These are phyloP conservation scores for Micromussa lordhowensis DNA, from an alignment of 92 coral and sea anemone genomes.

Conservation along the genomic window DNA sequence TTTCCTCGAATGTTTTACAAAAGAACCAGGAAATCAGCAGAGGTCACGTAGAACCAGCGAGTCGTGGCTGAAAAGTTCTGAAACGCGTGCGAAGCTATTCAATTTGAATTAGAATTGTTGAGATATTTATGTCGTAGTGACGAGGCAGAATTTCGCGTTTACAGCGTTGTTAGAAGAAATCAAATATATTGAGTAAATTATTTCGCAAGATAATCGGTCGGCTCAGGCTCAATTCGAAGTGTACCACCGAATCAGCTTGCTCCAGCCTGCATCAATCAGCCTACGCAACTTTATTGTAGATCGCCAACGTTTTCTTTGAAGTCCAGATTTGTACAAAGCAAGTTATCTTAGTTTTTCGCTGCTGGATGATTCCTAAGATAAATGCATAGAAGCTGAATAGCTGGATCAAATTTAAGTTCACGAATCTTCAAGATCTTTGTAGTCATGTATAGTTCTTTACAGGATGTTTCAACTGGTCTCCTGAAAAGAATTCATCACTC, in stretches of 20 bases:
- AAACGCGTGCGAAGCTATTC: neutral
- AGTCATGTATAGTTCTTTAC: neutral
- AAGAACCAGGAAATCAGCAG: neutral
- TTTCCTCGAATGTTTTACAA: neutral
- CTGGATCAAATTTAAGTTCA: neutral
- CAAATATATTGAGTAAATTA: neutral
- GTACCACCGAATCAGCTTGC: neutral
- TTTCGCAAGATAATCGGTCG: neutral
- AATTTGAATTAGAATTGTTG: neutral
- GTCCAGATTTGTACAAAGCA: neutral
- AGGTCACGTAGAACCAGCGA: neutral
- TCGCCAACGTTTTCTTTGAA: neutral
- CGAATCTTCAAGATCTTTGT: slow-evolving; percentile 7
- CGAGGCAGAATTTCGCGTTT: neutral
- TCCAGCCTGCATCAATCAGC: neutral
- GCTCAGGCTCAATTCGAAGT: neutral
- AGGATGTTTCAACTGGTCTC: neutral
- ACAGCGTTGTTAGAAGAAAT: neutral
- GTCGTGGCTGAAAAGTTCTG: neutral
- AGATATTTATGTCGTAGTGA: neutral
- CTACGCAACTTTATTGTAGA: neutral
- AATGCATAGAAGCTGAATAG: neutral
- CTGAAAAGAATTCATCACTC: slow-evolving; percentile 3
- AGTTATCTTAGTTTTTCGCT: neutral
- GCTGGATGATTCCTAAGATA: neutral